These are phyloP conservation scores for Amblyjoppa proteus DNA, from an alignment of 2,888 invertebrate species.

Conservation along the genomic window DNA sequence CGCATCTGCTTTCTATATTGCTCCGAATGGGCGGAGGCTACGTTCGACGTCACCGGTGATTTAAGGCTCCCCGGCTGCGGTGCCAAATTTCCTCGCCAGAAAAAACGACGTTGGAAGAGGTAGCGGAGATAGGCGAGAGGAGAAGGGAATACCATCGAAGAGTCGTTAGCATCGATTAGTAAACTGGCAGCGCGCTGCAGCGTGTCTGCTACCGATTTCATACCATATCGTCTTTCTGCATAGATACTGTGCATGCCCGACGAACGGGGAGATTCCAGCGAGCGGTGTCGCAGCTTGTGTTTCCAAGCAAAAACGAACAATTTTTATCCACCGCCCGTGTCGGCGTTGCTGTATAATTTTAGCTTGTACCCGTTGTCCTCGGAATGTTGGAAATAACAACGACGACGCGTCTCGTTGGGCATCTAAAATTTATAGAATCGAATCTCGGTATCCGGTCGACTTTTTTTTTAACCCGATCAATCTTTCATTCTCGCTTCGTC, in stretches of 20 bases:
- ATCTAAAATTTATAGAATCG: background rate
- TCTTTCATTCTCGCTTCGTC: background rate
- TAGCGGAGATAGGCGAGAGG: slow-evolving; percentile 41
- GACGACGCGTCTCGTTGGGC: background rate
- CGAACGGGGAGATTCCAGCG: slow-evolving; percentile 37
- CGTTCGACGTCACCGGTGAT: slow-evolving; percentile 56
- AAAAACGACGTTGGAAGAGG: slow-evolving; percentile 58
- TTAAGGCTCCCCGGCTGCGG: slow-evolving; percentile 53
- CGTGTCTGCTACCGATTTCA: slow-evolving; percentile 25
- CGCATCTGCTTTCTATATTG: slow-evolving; percentile 45
- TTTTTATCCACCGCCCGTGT: slow-evolving; percentile 4
- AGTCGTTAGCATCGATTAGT: slow-evolving; percentile 78
- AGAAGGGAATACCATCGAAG: slow-evolving; percentile 73
- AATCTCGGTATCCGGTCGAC: background rate
- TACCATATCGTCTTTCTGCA: background rate
- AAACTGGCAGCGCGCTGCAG: slow-evolving; percentile 57
- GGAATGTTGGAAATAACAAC: background rate
- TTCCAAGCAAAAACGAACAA: slow-evolving; percentile 32
- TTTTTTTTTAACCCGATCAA: background rate
- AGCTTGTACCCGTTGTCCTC: slow-evolving; percentile 17
- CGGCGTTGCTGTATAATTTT: slow-evolving; percentile 7
- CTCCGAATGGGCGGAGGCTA: slow-evolving; percentile 7
- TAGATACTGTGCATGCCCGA: background rate
- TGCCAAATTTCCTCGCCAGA: slow-evolving; percentile 62
- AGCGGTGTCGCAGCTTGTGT: slow-evolving; percentile 39